Conservation (phyloP, 2,888 invertebrate genomes). For the Bruchidius siliquastri region DNA sequence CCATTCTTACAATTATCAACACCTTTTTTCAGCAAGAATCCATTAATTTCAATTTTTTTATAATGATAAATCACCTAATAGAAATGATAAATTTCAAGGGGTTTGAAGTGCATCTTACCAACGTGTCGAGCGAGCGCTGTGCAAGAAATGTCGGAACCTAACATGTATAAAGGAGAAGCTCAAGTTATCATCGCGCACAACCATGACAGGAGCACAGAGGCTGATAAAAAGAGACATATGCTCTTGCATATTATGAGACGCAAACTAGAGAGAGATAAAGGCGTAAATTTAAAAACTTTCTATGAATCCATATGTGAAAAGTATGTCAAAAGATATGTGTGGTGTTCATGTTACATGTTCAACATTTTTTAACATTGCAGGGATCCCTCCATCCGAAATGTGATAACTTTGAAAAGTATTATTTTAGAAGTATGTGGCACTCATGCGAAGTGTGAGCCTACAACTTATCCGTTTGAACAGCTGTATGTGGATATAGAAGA, state of each 20-base stretch:
- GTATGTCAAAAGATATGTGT: slow-evolving; percentile 24
- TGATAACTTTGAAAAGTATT: slow-evolving; percentile 1
- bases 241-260: slow-evolving; percentile 38
- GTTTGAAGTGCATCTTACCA: slow-evolving; percentile 32
- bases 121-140: slow-evolving; percentile 30
- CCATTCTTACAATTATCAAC: no score
- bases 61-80: background rate
- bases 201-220: slow-evolving; percentile 28
- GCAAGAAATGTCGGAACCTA: slow-evolving; percentile 24
- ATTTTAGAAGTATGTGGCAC: background rate
- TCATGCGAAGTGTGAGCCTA: slow-evolving; percentile 10
- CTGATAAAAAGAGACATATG: slow-evolving; percentile 36
- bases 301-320: slow-evolving; percentile 38
- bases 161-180: slow-evolving; percentile 23
- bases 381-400: background rate
- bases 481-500: slow-evolving; percentile 36
- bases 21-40: no score
- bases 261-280: slow-evolving; percentile 38
- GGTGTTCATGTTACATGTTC: no score
- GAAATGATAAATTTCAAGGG: slow-evolving; percentile 22
- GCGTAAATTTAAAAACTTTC: slow-evolving; percentile 36
- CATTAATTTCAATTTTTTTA: slow-evolving; percentile 7
- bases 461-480: slow-evolving; percentile 36
- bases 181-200: slow-evolving; percentile 33
- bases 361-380: background rate